A percentile compares a stretch with the other conserved stretches of the same genome.
phyloP scores from a whole-genome alignment of 2,113 vertebrate species.

The Geococcyx californianus region DNA sequence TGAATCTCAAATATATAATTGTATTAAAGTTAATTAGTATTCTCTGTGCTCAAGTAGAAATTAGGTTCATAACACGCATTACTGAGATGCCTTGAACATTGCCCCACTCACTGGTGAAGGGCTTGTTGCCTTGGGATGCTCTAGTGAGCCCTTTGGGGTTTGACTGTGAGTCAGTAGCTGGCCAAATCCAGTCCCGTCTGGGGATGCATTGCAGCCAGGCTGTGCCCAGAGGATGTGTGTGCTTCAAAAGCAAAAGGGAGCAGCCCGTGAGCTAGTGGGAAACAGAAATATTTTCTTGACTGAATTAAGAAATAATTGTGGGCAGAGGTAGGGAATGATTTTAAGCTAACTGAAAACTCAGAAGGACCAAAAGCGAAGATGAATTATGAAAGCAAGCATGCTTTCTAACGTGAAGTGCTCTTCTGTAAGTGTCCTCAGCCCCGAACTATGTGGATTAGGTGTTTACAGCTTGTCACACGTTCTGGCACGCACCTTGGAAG shows the following conservation, averaged over 20 bases:
- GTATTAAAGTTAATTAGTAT: not conserved
- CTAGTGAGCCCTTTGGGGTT: rapidly evolving
- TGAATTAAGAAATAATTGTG: not conserved
- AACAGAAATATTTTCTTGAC: rapidly evolving
- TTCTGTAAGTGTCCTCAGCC: not conserved
- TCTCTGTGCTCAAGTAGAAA: rapidly evolving
- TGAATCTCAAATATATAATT: rapidly evolving
- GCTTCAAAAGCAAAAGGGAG: not conserved
- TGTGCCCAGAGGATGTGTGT: rapidly evolving
- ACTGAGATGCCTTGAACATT: not conserved
- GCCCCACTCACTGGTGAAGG: rapidly evolving
- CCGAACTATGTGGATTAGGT: not conserved
- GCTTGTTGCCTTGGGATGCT: rapidly evolving
- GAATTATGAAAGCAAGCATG: not conserved
- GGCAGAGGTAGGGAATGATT: not conserved
- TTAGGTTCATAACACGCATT: rapidly evolving
- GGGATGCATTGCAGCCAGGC: no score
- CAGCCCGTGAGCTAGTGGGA: not conserved
- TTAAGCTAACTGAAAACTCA: not conserved
- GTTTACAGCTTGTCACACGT: not conserved
- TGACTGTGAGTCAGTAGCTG: rapidly evolving
- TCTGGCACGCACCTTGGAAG: not conserved
- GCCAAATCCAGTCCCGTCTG: rapidly evolving
- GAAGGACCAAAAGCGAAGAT: not conserved
- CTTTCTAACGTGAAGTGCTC: not conserved